Evolutionary conservation across 2,888 invertebrate species (phyloP).

Genomic region (Lithosia quadra): DNA sequence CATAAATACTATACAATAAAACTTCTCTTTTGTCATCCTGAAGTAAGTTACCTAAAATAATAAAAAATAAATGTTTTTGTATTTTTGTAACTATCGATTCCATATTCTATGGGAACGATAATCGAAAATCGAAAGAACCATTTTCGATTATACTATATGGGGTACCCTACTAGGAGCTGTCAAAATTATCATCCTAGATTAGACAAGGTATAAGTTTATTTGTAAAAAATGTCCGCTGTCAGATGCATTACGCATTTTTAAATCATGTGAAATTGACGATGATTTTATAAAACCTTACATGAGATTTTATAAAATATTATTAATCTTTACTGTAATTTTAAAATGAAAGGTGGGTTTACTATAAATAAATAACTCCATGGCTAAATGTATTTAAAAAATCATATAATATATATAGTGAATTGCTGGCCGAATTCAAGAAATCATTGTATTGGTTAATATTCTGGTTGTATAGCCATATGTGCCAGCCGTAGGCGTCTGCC

Average conservation of each 20-base stretch:
- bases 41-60: too few species aligned
- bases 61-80: too few species aligned
- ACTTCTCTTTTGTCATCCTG: too few species aligned
- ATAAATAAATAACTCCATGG: background rate
- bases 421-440: background rate
- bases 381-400: background rate
- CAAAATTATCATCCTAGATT: too few species aligned
- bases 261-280: background rate
- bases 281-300: background rate
- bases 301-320: too few species aligned
- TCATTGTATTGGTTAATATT: constrained; percentile 32
- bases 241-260: background rate
- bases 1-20: too few species aligned
- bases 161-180: too few species aligned
- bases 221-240: background rate
- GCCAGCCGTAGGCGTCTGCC: constrained; percentile 37
- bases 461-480: constrained; percentile 21
- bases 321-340: background rate
- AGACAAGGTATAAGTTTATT: too few species aligned
- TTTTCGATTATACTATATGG: too few species aligned
- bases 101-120: too few species aligned
- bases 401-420: background rate
- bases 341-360: background rate
- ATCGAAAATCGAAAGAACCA: too few species aligned
- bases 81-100: too few species aligned